Conservation (phyloP, 1,140 invertebrate species). For the Heliconius hewitsoni region DNA sequence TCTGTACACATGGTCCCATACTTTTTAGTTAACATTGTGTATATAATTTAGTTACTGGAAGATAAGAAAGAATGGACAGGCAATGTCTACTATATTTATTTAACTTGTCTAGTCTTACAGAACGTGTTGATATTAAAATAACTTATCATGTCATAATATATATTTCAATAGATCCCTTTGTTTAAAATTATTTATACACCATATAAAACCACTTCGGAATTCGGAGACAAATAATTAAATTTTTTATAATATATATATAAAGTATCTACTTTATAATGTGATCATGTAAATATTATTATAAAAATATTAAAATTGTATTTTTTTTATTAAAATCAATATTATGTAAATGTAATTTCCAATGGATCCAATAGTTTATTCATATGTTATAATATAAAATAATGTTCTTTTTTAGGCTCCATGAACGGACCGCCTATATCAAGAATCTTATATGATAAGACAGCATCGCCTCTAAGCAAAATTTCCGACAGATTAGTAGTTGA, state of each 20-base stretch:
- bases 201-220: neutral
- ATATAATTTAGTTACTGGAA: neutral
- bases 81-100: neutral
- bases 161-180: neutral
- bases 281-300: neutral
- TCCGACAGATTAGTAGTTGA: slow-evolving; percentile 66
- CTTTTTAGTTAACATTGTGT: neutral
- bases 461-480: slow-evolving; percentile 53
- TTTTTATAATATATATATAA: no score
- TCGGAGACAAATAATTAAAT: no score
- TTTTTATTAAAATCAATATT: no score
- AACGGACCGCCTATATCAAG: slow-evolving; percentile 47
- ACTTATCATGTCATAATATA: slow-evolving; percentile 37
- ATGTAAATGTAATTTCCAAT: neutral
- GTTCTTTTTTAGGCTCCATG: slow-evolving; percentile 56
- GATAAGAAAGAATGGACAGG: slow-evolving; percentile 2
- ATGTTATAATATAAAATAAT: neutral
- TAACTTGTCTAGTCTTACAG: neutral
- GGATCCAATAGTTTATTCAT: neutral
- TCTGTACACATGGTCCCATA: neutral
- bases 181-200: neutral
- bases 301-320: neutral
- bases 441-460: slow-evolving; percentile 35
- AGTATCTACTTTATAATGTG: neutral
- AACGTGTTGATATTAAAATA: slow-evolving; percentile 40